Evolutionary conservation across 2,797 vertebrate genomes (phyloP).

Genomic region (Sebastes hubbsi): DNA sequence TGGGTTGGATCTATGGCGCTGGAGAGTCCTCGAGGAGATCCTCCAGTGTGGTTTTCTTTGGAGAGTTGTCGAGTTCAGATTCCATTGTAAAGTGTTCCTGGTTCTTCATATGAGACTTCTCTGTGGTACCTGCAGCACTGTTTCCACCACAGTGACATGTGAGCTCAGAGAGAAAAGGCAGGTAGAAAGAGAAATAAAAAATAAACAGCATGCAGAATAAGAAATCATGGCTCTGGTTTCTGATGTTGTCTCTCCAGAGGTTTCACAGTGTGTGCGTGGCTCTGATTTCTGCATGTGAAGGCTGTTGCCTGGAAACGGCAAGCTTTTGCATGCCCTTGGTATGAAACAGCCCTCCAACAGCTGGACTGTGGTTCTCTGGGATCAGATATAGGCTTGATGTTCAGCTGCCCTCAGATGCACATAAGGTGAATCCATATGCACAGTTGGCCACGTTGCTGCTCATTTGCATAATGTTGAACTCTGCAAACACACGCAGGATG

Average conservation of each 20-base stretch:
- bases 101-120: background rate
- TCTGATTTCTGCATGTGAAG: background rate
- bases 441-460: background rate
- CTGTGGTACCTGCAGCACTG: background rate
- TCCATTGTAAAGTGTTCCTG: background rate
- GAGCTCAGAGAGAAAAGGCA: background rate
- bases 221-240: background rate
- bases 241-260: slow-evolving; percentile 6
- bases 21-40: background rate
- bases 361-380: background rate
- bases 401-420: background rate
- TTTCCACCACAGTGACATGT: background rate
- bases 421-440: background rate
- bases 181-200: background rate
- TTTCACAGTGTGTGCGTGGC: background rate
- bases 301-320: slow-evolving; percentile 40
- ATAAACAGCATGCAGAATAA: background rate
- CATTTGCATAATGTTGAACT: slow-evolving; percentile 16
- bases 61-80: background rate
- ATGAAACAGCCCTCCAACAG: background rate
- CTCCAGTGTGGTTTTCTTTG: background rate
- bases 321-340: background rate
- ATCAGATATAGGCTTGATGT: background rate
- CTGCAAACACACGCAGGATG: background rate
- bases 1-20: background rate